Percentiles rank a stretch among this genome's conserved stretches.
Evolutionary conservation across 1,140 invertebrate genomes (phyloP).

Genomic region (Meloidogyne floridensis): DNA sequence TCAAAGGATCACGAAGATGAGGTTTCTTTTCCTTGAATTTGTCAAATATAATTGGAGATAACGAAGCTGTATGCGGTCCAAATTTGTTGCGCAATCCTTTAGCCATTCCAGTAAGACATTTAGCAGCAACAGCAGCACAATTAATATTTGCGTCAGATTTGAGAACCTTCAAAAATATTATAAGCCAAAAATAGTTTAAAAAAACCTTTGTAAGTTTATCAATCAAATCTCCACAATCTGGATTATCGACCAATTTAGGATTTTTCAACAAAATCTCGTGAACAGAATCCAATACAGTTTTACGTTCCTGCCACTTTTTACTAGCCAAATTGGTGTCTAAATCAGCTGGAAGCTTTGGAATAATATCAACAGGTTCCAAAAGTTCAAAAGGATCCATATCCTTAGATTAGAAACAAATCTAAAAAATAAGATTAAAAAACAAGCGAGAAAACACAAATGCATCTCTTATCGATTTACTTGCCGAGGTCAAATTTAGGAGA

Average conservation of each 20-base stretch:
- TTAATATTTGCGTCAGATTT: constrained; percentile 91
- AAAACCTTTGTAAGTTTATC: constrained; percentile 83
- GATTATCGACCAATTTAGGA: constrained; percentile 68
- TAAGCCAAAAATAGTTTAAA: not conserved
- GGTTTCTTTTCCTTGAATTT: constrained; percentile 97
- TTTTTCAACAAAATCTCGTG: constrained; percentile 76
- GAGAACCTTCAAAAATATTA: constrained; percentile 28
- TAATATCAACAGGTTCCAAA: constrained; percentile 85
- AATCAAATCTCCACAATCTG: constrained; percentile 79
- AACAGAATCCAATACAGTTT: constrained; percentile 81
- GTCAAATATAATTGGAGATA: constrained; percentile 80
- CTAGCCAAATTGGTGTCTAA: constrained; percentile 89
- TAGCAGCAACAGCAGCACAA: constrained; percentile 82
- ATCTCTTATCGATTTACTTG: too few relatives aligned
- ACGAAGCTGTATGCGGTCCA: constrained; percentile 75
- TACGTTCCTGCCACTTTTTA: constrained; percentile 95
- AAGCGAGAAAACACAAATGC: too few relatives aligned
- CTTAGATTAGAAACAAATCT: too few relatives aligned
- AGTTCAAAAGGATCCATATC: constrained; percentile 81
- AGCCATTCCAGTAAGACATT: constrained; percentile 81
- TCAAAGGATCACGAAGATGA: constrained; percentile 72
- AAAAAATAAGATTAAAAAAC: too few relatives aligned
- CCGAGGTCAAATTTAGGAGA: too few relatives aligned
- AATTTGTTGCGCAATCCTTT: constrained; percentile 85
- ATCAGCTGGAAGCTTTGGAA: constrained; percentile 88